Evolutionary conservation across 2,888 invertebrate genomes (phyloP).

Genomic region (Antheraea assamensis): DNA sequence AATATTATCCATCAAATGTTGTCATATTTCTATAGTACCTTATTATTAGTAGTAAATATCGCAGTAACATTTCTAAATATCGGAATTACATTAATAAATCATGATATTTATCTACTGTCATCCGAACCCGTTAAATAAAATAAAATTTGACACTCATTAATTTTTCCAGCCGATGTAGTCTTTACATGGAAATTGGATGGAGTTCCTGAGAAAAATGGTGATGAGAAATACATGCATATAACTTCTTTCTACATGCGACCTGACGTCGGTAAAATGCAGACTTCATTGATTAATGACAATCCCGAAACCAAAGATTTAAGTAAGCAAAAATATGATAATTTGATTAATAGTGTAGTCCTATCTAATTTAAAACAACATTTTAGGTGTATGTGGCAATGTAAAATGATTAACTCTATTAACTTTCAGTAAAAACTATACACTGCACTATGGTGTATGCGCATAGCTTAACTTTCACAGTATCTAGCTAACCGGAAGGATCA

Average conservation of each 20-base stretch:
- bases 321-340: conserved; percentile 65
- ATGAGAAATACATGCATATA: conserved; percentile 80
- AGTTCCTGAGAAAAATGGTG: conserved; percentile 78
- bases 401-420: neutral
- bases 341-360: neutral
- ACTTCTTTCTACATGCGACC: conserved; percentile 84
- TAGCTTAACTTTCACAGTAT: neutral
- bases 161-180: conserved; percentile 76
- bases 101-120: too few species aligned
- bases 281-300: conserved; percentile 84
- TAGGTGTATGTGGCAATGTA: neutral
- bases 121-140: neutral
- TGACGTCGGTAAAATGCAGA: conserved; percentile 83
- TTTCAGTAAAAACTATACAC: neutral
- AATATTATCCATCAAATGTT: too few species aligned
- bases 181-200: conserved; percentile 82
- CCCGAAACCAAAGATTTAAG: conserved; percentile 79
- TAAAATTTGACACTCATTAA: neutral
- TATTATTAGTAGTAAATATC: too few species aligned
- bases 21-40: too few species aligned
- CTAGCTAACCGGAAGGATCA: too few species aligned
- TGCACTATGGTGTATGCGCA: neutral
- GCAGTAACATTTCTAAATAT: too few species aligned
- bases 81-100: too few species aligned
- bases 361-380: neutral